Evolutionary conservation across 1,140 invertebrate genomes (phyloP).

Genomic region (Chironomus tepperi): DNA sequence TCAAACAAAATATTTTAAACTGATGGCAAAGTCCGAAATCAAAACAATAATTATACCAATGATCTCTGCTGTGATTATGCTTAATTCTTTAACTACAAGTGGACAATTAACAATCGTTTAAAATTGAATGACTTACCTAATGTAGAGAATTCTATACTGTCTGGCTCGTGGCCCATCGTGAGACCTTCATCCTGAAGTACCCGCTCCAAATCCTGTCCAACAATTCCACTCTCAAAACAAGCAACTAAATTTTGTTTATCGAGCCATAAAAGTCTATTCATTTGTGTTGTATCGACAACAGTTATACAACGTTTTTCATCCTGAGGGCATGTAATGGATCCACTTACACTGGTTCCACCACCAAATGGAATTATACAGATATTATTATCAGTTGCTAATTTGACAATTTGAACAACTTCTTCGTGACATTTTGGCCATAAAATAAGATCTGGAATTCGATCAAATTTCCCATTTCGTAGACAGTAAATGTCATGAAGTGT

Average conservation of each 20-base stretch:
- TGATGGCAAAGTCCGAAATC: too few relatives aligned
- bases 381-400: slow-evolving; percentile 61
- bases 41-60: too few relatives aligned
- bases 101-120: too few relatives aligned
- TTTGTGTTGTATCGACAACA: slow-evolving; percentile 88
- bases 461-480: slow-evolving; percentile 60
- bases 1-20: too few relatives aligned
- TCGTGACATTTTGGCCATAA: slow-evolving; percentile 83
- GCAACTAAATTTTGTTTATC: slow-evolving; percentile 81
- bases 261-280: slow-evolving; percentile 93
- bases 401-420: slow-evolving; percentile 73
- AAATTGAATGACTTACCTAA: slow-evolving; percentile 38
- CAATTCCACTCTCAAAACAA: slow-evolving; percentile 81
- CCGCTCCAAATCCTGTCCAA: slow-evolving; percentile 87
- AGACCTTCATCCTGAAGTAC: slow-evolving; percentile 60
- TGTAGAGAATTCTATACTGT: slow-evolving; percentile 96
- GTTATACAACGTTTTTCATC: slow-evolving; percentile 77
- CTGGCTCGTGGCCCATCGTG: slow-evolving; percentile 90
- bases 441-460: slow-evolving; percentile 86
- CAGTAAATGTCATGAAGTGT: slow-evolving; percentile 84
- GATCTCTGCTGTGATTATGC: too few relatives aligned
- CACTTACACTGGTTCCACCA: slow-evolving; percentile 92
- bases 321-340: slow-evolving; percentile 76
- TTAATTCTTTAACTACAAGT: too few relatives aligned
- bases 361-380: slow-evolving; percentile 92